Conservation (phyloP, 2,113 vertebrate genomes). For the Haemorhous mexicanus region DNA sequence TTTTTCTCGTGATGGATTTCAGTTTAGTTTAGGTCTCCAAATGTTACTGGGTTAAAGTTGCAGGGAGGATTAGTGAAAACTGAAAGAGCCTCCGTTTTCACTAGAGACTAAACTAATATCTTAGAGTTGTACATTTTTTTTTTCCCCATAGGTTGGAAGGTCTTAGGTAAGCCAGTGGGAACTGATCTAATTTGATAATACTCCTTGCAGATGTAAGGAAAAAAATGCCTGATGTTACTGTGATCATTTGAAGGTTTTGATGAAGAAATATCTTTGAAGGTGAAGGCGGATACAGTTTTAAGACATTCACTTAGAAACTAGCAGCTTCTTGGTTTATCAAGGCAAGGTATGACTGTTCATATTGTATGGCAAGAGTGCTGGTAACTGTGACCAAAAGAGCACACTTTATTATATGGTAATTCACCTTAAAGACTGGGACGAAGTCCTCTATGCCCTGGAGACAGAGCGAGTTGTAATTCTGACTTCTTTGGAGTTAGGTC, state of each 20-base stretch:
- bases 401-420: neutral
- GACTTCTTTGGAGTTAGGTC: neutral
- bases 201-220: neutral
- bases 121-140: neutral
- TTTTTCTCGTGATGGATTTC: neutral
- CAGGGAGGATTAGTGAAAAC: neutral
- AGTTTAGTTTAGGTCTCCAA: neutral
- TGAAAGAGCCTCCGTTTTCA: neutral
- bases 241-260: neutral
- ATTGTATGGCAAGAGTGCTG: neutral
- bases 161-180: neutral
- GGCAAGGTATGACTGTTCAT: neutral
- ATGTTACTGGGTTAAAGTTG: neutral
- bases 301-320: neutral
- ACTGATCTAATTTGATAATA: neutral
- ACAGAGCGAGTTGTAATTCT: neutral
- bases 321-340: neutral
- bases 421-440: neutral
- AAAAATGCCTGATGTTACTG: neutral
- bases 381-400: neutral
- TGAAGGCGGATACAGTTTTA: neutral
- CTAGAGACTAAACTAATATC: neutral
- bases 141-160: neutral
- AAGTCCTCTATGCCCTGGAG: neutral
- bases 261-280: neutral